These are phyloP conservation scores for Hippocampus mohnikei DNA, from an alignment of 2,113 vertebrate species.

Conservation along the genomic window DNA sequence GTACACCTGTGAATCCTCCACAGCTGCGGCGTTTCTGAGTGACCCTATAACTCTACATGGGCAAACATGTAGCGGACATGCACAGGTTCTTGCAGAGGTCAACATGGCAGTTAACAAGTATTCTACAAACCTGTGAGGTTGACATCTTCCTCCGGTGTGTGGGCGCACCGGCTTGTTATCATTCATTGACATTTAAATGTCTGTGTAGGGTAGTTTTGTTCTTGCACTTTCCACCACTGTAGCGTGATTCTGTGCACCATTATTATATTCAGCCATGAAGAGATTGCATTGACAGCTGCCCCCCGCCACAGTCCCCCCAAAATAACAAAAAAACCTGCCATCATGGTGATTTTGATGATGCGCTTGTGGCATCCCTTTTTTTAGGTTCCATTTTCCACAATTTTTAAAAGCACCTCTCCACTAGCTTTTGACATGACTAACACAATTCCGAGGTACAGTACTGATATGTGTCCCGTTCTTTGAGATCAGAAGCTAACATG, in stretches of 20 bases:
- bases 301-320: constrained; percentile 7
- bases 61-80: constrained; percentile 6
- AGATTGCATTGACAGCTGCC: neutral
- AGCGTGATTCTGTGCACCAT: constrained; percentile 27
- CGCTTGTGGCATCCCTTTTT: neutral
- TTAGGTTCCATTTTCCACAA: neutral
- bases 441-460: constrained; percentile 21
- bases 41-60: constrained; percentile 10
- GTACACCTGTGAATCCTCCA: constrained; percentile 30
- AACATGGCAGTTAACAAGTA: constrained; percentile 29
- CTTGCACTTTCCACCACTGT: constrained; percentile 37
- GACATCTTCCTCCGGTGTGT: constrained; percentile 37
- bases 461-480: constrained; percentile 39
- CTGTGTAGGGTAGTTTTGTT: constrained; percentile 41
- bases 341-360: constrained; percentile 2
- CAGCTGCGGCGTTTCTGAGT: constrained; percentile 6
- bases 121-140: constrained; percentile 33
- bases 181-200: constrained; percentile 62
- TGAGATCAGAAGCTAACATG: constrained; percentile 47
- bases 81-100: constrained; percentile 25
- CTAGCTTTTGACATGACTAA: constrained; percentile 40
- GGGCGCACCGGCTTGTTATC: constrained; percentile 36
- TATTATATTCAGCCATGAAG: constrained; percentile 36
- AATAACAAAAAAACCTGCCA: constrained; percentile 8
- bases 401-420: constrained; percentile 19